These are phyloP conservation scores for Tholera decimalis DNA, from an alignment of 2,888 invertebrate genomes.

Conservation along the genomic window DNA sequence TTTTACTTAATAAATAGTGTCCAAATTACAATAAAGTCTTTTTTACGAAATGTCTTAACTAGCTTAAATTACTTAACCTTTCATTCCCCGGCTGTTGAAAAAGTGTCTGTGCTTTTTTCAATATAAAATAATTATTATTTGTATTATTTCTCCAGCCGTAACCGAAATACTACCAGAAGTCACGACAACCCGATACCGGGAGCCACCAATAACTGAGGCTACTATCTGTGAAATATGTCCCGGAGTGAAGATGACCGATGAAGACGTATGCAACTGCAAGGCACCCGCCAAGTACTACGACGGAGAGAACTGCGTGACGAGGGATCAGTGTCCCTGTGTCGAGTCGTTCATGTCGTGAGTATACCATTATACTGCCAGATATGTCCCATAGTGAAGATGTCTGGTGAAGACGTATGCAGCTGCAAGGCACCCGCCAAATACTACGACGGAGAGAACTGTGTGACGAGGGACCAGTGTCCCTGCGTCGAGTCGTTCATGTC, in stretches of 20 bases:
- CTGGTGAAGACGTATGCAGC: conserved; percentile 68
- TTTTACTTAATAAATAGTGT: no score
- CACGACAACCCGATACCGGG: conserved; percentile 32
- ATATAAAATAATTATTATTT: background rate
- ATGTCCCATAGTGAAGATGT: conserved; percentile 90
- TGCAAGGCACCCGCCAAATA: conserved; percentile 90
- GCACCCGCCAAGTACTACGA: conserved; percentile 92
- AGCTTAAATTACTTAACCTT: no score
- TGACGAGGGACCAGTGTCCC: conserved; percentile 94
- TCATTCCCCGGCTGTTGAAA: no score
- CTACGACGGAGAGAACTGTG: conserved; percentile 95
- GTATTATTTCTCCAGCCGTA: conserved; percentile 29
- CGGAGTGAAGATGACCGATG: conserved; percentile 78
- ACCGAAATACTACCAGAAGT: conserved; percentile 33
- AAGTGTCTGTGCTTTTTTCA: no score
- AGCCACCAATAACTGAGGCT: conserved; percentile 24
- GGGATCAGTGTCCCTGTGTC: conserved; percentile 95
- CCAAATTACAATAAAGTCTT: no score
- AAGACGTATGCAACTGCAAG: conserved; percentile 84
- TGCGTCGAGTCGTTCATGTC: conserved; percentile 94
- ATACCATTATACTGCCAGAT: conserved; percentile 81
- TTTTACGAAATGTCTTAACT: no score
- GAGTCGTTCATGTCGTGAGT: conserved; percentile 92
- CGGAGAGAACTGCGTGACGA: conserved; percentile 93
- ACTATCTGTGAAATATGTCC: conserved; percentile 89